Conservation (phyloP, 1,140 invertebrate species). For the Dendrolimus kikuchii region DNA sequence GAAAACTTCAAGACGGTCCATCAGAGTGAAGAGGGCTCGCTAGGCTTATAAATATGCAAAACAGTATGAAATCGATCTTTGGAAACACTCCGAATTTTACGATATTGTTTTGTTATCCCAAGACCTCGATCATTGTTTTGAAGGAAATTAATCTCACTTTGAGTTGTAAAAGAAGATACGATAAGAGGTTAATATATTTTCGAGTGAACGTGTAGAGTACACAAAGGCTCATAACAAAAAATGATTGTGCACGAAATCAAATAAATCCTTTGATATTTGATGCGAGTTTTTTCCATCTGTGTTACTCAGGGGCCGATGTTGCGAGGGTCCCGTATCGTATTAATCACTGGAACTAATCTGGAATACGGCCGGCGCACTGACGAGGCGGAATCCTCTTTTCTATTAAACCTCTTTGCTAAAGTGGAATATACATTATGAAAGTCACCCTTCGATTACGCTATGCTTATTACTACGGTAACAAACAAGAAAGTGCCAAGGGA, state of each 20-base stretch:
- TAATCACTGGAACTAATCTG: conserved; percentile 37
- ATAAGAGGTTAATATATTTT: no score
- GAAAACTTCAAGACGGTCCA: not conserved
- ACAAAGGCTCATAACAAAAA: no score
- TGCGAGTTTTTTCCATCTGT: conserved; percentile 11
- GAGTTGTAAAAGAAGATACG: no score
- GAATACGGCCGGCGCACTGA: conserved; percentile 36
- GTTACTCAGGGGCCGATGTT: conserved; percentile 10
- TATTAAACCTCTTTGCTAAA: conserved; percentile 36
- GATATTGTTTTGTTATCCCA: no score
- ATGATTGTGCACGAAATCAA: conserved; percentile 10
- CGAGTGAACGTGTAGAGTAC: no score
- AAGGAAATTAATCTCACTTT: no score
- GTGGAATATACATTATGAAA: no score
- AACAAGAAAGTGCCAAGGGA: no score
- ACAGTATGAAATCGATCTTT: conserved; percentile 3
- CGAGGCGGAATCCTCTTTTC: conserved; percentile 41
- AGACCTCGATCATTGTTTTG: no score
- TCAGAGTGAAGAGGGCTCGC: conserved; percentile 6
- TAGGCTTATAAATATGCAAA: conserved; percentile 10
- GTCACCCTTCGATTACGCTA: no score
- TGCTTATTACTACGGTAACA: no score
- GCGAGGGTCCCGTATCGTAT: conserved; percentile 16
- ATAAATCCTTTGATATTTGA: conserved; percentile 14
- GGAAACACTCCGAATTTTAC: no score